phyloP scores from a whole-genome alignment of 1,140 invertebrate genomes.

The Monomorium pharaonis region DNA sequence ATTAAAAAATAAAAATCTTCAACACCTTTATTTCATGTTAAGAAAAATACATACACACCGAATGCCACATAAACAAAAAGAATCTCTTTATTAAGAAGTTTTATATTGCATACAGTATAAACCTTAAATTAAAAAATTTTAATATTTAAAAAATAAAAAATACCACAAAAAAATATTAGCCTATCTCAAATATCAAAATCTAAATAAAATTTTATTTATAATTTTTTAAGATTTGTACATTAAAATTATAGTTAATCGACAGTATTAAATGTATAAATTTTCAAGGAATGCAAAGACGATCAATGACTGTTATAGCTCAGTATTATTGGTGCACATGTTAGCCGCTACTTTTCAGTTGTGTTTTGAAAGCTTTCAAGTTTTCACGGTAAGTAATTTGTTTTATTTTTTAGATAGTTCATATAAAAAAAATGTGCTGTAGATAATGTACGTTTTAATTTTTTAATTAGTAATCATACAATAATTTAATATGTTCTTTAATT shows the following conservation, averaged over 20 bases:
- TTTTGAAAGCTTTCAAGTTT: conserved; percentile 51
- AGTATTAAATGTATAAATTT: no score
- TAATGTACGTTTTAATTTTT: not conserved
- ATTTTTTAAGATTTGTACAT: not conserved
- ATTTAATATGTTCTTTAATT: no score
- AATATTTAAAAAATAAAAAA: not conserved
- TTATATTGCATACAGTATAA: no score
- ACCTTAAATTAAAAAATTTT: not conserved
- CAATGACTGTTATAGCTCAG: conserved; percentile 37
- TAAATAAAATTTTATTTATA: not conserved
- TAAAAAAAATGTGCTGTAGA: not conserved
- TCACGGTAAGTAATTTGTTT: conserved; percentile 31
- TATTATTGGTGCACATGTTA: conserved; percentile 57
- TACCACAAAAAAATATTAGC: not conserved
- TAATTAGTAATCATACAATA: no score
- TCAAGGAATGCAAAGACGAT: no score
- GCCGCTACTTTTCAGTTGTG: conserved; percentile 53
- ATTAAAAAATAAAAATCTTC: no score
- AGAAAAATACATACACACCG: no score
- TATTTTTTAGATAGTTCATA: not conserved
- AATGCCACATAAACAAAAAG: no score
- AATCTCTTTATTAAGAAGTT: no score
- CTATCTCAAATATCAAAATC: not conserved
- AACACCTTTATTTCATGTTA: no score
- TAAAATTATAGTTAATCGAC: not conserved